A percentile compares a stretch with the other conserved stretches of the same genome.
Conservation (phyloP, 2,113 vertebrate species). For the Syrmaticus mikado region DNA sequence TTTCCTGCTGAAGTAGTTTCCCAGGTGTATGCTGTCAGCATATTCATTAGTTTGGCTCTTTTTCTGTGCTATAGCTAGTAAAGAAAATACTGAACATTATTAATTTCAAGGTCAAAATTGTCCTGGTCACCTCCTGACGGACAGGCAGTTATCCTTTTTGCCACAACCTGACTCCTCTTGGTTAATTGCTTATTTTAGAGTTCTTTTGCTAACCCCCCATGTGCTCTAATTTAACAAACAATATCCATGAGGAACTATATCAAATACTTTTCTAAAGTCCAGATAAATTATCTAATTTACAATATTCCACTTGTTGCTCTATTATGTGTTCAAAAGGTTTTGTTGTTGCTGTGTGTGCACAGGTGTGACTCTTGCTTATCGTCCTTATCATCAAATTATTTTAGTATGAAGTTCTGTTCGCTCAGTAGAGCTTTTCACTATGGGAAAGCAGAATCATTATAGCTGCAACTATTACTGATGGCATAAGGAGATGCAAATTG, state of each 20-base stretch:
- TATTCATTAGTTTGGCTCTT: neutral
- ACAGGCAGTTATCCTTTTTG: neutral
- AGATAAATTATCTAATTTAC: neutral
- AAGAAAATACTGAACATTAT: neutral
- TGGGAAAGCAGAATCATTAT: conserved; percentile 1
- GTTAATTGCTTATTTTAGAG: neutral
- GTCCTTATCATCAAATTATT: neutral
- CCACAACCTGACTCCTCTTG: neutral
- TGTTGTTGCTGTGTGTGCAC: neutral
- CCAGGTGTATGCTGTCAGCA: neutral
- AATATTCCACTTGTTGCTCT: neutral
- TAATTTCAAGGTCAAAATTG: neutral
- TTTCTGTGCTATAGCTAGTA: neutral
- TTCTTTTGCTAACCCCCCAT: neutral
- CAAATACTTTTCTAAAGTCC: neutral
- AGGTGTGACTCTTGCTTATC: neutral
- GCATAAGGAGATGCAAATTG: neutral
- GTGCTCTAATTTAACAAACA: neutral
- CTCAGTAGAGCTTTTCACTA: neutral
- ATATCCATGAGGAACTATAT: neutral
- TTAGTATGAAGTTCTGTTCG: neutral
- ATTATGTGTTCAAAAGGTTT: neutral
- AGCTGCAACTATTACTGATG: neutral
- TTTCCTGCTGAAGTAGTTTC: neutral
- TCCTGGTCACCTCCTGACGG: neutral